Base-by-base conservation (phyloP, 2,113 vertebrate genomes). In the Camelus bactrianus region DNA sequence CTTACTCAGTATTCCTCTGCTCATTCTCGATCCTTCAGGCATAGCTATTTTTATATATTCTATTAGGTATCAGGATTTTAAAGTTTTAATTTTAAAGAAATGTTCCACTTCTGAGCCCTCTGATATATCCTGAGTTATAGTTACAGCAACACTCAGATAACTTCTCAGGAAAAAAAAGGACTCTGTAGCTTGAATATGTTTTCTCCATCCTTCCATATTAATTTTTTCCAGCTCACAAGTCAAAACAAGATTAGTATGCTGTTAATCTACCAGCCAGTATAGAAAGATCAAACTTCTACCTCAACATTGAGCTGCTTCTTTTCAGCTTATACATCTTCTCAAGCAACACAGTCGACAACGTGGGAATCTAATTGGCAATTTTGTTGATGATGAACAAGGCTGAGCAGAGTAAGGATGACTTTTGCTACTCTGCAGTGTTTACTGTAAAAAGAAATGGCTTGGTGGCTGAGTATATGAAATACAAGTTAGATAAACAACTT, bases 321-420 rank as follows among this genome's bases (percentile, higher is more conserved):
- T 97, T 72, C 87, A 89, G 48, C 14, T 97, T 97, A 87, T 54
- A 76, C 35, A 92, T 94, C n/a, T 97, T 96, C 67, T 97, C 50
- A n/a, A 97, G 65, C 79, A 98, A 93, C 91, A 72, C 28, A 93
- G 77, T 97, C 97, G 97, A 94, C 92, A 89, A 62, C 2, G 38
- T 94, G 95, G 75, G 93, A 56, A 6, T 38, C 4, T 32, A 97
- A 76, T 54, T 95, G 77, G 83, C 19, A 89, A 94, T 97, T 98
- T 93, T 94, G n/a, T 88, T 96, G 93, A 91, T 97, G 97, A 95
- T 54, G 64, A 93, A 94, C 17, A n/a, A 97, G 96, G 54, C 42
- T 73, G 17, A 93, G n/a, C 64, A 96, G 67, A 82, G 85, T 70
- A 19, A 60, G 32, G 80, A 92, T 52, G 90, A 35, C 79, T 79